Base-by-base conservation (phyloP, 2,113 vertebrate species). In the Ictalurus punctatus region DNA sequence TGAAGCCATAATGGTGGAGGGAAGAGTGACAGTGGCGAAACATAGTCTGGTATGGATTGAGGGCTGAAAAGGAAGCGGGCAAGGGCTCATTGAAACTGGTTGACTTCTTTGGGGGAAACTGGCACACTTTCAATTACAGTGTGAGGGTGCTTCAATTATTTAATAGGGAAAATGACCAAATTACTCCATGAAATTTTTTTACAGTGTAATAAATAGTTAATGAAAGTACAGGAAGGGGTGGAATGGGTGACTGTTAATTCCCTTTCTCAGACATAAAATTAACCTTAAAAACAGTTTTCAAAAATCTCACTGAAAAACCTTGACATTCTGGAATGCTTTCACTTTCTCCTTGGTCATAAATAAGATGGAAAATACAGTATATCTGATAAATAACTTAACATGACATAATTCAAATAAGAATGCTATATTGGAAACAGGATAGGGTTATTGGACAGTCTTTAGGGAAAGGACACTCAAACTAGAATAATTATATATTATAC, bases 1-100 rank as follows among this genome's bases (percentile, higher is more conserved):
- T 89, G 73, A 88, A 90, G 90, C 88, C 89, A 90, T 85, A 92
- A 87, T 83, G 84, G 84, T 91, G 86, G 91, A 90, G 89, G 88
- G 84, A 83, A 61, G 9, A 90, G 87, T 3, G 61, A 48, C n/a
- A 37, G 81, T 58, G 73, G 76, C 80, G 65, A 37, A 76, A 23
- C 44, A 58, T 71, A 76, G 76, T 0, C 14, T 59, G 82, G 78
- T 74, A 23, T 65, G 84, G 58, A 87, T 69, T 27, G 48, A 80
- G 86, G 59, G 86, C 83, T 84, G 82, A 59, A 79, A 21, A 83
- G 67, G 40, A 63, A 25, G 65, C 30, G 21, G 25, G 34, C 27
- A 52, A 58, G 81, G 78, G 48, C 78, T 67, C 69, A 90, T 1
- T 58, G 56, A 58, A 58, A 58, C 16, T 89, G 86, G 87, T 27